Conservation (phyloP, 53 echinoderm and acorn worm genomes). For the Zoroaster sp. region DNA sequence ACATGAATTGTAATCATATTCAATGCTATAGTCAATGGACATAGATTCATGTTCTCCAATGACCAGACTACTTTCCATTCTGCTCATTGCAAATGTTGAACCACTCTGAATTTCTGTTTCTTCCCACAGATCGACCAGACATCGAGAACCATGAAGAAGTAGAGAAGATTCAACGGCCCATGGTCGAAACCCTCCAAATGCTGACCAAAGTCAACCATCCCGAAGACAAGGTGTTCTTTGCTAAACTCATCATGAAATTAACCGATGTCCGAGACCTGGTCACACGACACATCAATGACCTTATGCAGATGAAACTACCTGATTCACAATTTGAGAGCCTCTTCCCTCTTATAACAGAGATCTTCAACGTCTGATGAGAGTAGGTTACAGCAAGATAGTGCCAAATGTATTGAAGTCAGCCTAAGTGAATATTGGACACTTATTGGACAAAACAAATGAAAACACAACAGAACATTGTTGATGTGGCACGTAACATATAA, state of each 20-base stretch:
- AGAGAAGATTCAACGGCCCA: conserved; percentile 91
- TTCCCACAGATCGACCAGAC: conserved; percentile 89
- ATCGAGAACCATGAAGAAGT: conserved; percentile 85
- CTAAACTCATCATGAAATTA: conserved; percentile 98
- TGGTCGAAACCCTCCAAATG: conserved; percentile 92
- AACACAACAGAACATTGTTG: neutral
- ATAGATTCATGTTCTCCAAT: no score
- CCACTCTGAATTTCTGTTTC: neutral
- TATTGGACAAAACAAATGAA: neutral
- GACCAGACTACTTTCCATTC: no score
- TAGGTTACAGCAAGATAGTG: neutral
- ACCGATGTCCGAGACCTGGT: conserved; percentile 98
- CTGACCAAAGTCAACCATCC: conserved; percentile 98
- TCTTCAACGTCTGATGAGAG: conserved; percentile 88
- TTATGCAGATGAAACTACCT: conserved; percentile 98
- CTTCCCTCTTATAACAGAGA: conserved; percentile 98
- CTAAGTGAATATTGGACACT: neutral
- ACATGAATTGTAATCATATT: no score
- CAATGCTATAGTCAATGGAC: no score
- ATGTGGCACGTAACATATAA: neutral
- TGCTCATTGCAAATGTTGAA: no score
- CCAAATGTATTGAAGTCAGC: neutral
- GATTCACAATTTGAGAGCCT: conserved; percentile 96
- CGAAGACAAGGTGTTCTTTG: conserved; percentile 99
- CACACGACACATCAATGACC: conserved; percentile 92